Evolutionary conservation across 2,888 invertebrate species (phyloP), one percentile per base, ranked within the genome.

Genomic region (Platycheirus rosarum): DNA sequence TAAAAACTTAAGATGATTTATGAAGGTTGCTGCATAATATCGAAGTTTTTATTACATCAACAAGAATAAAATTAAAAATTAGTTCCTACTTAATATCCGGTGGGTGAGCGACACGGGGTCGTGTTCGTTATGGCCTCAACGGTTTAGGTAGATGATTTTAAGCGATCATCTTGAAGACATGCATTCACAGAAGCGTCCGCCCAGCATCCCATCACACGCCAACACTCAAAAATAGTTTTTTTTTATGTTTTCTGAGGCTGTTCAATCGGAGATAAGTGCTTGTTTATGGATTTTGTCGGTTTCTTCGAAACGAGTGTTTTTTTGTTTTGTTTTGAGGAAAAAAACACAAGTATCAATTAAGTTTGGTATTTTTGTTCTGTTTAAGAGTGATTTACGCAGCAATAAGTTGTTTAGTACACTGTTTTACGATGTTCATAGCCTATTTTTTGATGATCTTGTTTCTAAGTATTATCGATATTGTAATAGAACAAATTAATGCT

Each of bases 201-300:
- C 63, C 63, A 57, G 55, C 49, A 79, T 79, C 55, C 49, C 55
- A 74, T 79, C 79, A 69, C 78, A 79, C 69, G 74, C 74, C 74
- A 74, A 63, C 73, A 74, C 62, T 74, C 53, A 14, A 48, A 46
- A 55, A 9, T 32, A 5, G 37, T 49, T 40, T 46, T 73, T 48
- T 53, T n/a, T n/a, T n/a, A n/a, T n/a, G n/a, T n/a, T n/a, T n/a
- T n/a, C n/a, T n/a, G n/a, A n/a, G n/a, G 20, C 55, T 68, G 74
- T 73, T 74, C 42, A 62, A 74, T 68, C 55, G 68, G 35, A 57
- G 63, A 74, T 79, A 68, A 62, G 68, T 63, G 55, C 55, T 79
- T 74, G 74, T 69, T 79, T 79, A 79, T 69, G 26, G 74, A 69
- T 53, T 48, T 35, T 62, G 32, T 55, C 18, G 68, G 68, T 74